Evolutionary conservation across 1,140 invertebrate species (phyloP), one percentile per base, ranked within the genome.

Genomic region (Samia ricini): DNA sequence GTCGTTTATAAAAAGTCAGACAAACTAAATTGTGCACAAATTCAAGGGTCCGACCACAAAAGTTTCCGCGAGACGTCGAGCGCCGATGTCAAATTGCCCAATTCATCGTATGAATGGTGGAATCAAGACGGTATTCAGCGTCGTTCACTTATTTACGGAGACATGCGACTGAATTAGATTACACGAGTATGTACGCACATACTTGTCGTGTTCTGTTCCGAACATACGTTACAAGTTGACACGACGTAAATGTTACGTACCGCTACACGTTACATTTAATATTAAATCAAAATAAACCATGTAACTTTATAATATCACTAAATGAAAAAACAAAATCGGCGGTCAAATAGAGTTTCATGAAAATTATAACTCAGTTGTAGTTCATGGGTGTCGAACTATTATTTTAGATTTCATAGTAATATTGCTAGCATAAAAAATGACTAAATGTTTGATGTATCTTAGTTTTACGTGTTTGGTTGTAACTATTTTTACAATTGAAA

Each of bases 51-150:
- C 50, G 22, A 55, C 52, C 56, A 57, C 56, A 57, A 57, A 57
- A 57, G 56, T 36, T 57, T 21, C 24, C 8, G 18, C 18, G 1
- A 56, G 24, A 26, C 54, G 56, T 36, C 29, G 56, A 57, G 29
- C 33, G 33, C 64, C 56, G 22, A 55, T 56, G 60, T 60, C 42
- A 74, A 71, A 76, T 76, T 76, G 71, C 56, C 62, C 68, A 63
- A 77, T 77, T 77, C 74, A 77, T 72, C 57, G 65, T 26, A 60
- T 77, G 69, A 77, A 77, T 77, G 64, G 72, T 56, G 60, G 74
- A 77, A 77, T 77, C 72, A 77, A 66, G 65, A 52, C 55, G 49
- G 52, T 61, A 49, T 50, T 57, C 33, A 55, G 64, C 48, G 26
- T 64, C 57, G 59, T 56, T 74, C 71, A 74, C 69, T 74, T 72